A percentile compares a stretch with the other conserved stretches of the same genome.
Evolutionary conservation across 2,797 vertebrate species (phyloP).

Genomic region (Lithobates sylvaticus): DNA sequence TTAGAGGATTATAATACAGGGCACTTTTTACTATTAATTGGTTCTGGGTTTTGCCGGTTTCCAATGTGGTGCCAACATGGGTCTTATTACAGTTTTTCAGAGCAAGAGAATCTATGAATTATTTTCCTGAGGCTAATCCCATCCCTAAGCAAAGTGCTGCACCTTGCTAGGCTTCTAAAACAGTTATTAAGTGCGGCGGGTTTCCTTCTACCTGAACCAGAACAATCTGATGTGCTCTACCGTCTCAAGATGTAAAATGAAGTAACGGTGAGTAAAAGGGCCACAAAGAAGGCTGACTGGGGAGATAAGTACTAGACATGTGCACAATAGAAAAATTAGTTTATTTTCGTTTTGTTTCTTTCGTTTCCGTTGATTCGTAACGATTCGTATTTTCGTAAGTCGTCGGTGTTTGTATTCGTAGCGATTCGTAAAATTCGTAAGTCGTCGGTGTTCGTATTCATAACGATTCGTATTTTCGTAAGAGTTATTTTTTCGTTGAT

Average conservation of each 20-base stretch:
- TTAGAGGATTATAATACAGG: constrained; percentile 11
- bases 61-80: constrained; percentile 62
- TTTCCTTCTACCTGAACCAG: constrained; percentile 13
- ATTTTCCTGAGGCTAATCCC: constrained; percentile 70
- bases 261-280: background rate
- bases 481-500: too few species aligned
- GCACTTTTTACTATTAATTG: constrained; percentile 35
- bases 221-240: constrained; percentile 32
- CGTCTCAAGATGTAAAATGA: constrained; percentile 45
- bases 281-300: too few species aligned
- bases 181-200: constrained; percentile 64
- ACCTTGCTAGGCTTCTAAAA: constrained; percentile 64
- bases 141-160: constrained; percentile 57
- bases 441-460: too few species aligned
- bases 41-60: background rate
- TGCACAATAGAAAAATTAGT: too few species aligned
- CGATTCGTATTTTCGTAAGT: too few species aligned
- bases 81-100: constrained; percentile 64
- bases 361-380: too few species aligned
- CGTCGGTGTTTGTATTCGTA: too few species aligned
- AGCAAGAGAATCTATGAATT: constrained; percentile 66
- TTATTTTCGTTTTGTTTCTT: too few species aligned
- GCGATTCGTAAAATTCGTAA: too few species aligned
- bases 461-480: too few species aligned
- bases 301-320: too few species aligned